A percentile compares a stretch with the other conserved stretches of the same genome.
Evolutionary conservation across 2,888 invertebrate genomes (phyloP).

Genomic region (Cerastis rubricosa): DNA sequence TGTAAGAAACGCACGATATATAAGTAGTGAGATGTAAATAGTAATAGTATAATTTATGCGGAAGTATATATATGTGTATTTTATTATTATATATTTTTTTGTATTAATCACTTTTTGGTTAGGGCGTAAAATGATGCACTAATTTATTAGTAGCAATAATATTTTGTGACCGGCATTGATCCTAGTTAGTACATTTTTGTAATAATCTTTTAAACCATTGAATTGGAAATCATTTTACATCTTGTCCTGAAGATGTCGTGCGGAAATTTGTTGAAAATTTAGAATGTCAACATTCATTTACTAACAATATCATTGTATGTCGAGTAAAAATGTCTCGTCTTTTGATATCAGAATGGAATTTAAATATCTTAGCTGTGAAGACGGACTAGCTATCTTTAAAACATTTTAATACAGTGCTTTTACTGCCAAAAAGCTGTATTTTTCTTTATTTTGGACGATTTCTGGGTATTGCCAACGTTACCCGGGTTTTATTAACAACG

Average conservation of each 20-base stretch:
- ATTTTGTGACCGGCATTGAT: background rate
- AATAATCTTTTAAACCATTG: background rate
- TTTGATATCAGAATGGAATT: slow-evolving; percentile 46
- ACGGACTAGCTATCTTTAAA: slow-evolving; percentile 16
- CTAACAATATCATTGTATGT: slow-evolving; percentile 39
- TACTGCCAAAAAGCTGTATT: slow-evolving; percentile 23
- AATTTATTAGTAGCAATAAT: background rate
- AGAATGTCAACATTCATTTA: slow-evolving; percentile 47
- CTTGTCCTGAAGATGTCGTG: slow-evolving; percentile 10
- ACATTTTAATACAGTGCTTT: slow-evolving; percentile 19
- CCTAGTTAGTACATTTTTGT: background rate
- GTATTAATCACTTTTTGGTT: slow-evolving; percentile 31
- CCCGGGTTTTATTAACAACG: slow-evolving; percentile 8
- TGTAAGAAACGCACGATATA: slow-evolving; percentile 74
- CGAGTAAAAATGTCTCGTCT: slow-evolving; percentile 31
- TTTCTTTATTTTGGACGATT: background rate
- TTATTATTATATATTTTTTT: slow-evolving; percentile 58
- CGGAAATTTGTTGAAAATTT: slow-evolving; percentile 42
- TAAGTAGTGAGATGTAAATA: slow-evolving; percentile 73
- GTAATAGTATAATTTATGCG: slow-evolving; percentile 58
- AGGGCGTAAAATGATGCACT: slow-evolving; percentile 22
- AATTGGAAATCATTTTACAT: slow-evolving; percentile 30
- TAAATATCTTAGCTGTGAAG: slow-evolving; percentile 24
- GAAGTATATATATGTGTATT: slow-evolving; percentile 50
- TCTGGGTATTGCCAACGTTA: slow-evolving; percentile 8